Evolutionary conservation across 2,113 vertebrate genomes (phyloP), one percentile per base, ranked within the genome.

Genomic region (Cephalopholis sonnerati): DNA sequence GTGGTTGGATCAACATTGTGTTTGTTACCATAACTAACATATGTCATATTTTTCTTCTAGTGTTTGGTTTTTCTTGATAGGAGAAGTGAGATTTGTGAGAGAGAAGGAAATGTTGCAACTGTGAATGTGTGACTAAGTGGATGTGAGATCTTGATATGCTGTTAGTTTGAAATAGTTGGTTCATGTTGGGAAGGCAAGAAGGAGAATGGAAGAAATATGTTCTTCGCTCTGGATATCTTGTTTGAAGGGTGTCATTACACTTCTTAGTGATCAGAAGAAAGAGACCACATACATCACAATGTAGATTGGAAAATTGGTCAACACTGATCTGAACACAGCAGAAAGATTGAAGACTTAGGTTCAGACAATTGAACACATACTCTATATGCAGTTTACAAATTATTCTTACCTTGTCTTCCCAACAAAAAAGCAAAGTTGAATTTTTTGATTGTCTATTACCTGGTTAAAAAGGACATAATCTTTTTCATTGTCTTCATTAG

Each of bases 381-480:
- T 68, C 20, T 46, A 41, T 62, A 67, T 15, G n/a, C 59, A 44
- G 44, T 2, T 46, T 29, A 76, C 61, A 69, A 74, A 67, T 86
- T 58, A 62, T 41, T 41, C 27, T 67, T 25, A 50, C 27, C 8
- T 29, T 53, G 32, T 69, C 58, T 61, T 63, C 5, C 3, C 16
- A 70, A 79, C 41, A 55, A 74, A 69, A 68, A 46, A 36, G 46
- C 36, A 58, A 11, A 73, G 25, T 39, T 70, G 5, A 71, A 72
- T 74, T 54, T 87, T 81, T 63, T 74, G 44, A 76, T 76, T 81
- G 63, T 74, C 81, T 78, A 77, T 74, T 46, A 55, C 51, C 39
- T 81, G 64, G 15, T 65, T 74, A 63, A 77, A 62, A 77, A 62
- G 2, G 39, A 27, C 79, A 80, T 29, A 77, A 13, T 7, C 22